Evolutionary conservation across 2,113 vertebrate species (phyloP), one percentile per base, ranked within the genome.

Genomic region (Phrynocephalus versicolor): DNA sequence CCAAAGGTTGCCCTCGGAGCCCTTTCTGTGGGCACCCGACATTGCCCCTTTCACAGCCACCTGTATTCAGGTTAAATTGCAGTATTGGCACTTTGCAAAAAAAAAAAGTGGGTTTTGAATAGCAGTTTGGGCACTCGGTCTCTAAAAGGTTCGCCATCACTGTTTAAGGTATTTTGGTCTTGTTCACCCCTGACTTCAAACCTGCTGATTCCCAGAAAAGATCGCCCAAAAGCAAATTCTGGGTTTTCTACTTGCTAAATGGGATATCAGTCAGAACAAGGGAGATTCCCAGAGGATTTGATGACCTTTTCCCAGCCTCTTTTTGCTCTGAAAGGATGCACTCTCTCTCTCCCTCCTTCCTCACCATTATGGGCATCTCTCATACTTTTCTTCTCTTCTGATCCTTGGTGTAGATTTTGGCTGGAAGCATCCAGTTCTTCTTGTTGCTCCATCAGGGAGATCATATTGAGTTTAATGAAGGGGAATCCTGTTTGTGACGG

Each of bases 401-500:
- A 30, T 41, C n/a, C 21, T 80, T 62, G 77, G 37, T 72, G 14
- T 21, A 79, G 8, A 8, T 72, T 57, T 70, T 64, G 37, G 30
- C 64, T 62, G 4, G 4, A 19, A 23, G 6, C 77, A 12, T 21
- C 27, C 6, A 25, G 69, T 30, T 80, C 69, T 45, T 85, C 57
- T 39, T 55, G 60, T 73, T 73, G 77, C 21, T 80, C 77, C 84
- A 73, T 80, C 84, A 57, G 72, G 23, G 84, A 85, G 69, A 85
- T 85, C 77, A 80, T 73, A 37, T 15, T 73, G 27, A 15, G 7
- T 33, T 72, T 64, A 27, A 25, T 8, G 10, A 45, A 21, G 23
- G 69, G 67, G 70, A 72, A 64, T 6, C 67, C 84, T 80, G 69
- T 30, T 69, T 35, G 12, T 12, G 15, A 45, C 1, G 64, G 23